Conservation (phyloP, 53 echinoderm and acorn worm genomes). For the Crossaster papposus region DNA sequence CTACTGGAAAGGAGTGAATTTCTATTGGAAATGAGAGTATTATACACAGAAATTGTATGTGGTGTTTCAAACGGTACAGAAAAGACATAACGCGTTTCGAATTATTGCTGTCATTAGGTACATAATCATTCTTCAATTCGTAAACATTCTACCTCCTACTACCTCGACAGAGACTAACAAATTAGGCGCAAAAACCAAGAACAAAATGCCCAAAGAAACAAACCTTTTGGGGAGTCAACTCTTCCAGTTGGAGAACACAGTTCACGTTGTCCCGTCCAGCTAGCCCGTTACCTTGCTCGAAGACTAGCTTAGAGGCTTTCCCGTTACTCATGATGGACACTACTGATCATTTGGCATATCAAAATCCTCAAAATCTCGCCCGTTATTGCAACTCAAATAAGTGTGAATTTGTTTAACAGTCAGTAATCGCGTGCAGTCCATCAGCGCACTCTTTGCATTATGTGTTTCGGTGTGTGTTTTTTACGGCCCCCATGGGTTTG, state of each 20-base stretch:
- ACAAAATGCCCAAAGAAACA: not conserved
- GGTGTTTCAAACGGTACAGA: not conserved
- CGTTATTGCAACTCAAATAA: not conserved
- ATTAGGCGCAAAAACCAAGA: not conserved
- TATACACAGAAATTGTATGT: too few relatives aligned
- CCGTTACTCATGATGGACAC: not conserved
- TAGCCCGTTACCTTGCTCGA: constrained; percentile 20
- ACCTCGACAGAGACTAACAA: not conserved
- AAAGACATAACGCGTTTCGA: not conserved
- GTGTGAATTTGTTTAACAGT: not conserved
- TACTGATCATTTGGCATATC: too few relatives aligned
- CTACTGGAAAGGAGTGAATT: too few relatives aligned
- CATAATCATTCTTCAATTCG: not conserved
- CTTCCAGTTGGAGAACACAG: constrained; percentile 33
- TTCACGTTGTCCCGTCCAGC: constrained; percentile 25
- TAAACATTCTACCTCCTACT: constrained; percentile 1
- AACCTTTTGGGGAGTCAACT: constrained; percentile 24
- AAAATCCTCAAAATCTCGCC: not conserved
- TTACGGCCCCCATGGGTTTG: not conserved
- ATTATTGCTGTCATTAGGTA: not conserved
- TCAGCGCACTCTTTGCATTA: not conserved
- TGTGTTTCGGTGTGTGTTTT: not conserved
- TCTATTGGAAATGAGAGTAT: too few relatives aligned
- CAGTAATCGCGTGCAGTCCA: not conserved
- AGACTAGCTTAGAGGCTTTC: constrained; percentile 22